Base-by-base conservation (phyloP, 2,113 vertebrate genomes). In the Nerophis ophidion region DNA sequence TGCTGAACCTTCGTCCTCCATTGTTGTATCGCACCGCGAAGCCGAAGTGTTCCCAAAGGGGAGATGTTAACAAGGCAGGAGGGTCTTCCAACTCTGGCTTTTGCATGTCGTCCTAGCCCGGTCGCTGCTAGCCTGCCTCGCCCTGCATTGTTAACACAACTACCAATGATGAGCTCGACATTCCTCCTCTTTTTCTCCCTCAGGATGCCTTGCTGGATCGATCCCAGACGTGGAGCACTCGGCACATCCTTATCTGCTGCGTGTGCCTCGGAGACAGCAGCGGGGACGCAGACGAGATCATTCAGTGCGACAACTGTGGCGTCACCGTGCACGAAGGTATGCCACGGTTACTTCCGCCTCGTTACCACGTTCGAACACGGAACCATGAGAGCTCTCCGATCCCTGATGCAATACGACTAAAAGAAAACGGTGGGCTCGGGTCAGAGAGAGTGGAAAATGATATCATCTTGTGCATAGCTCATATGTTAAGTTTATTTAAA, bases 321-420 rank as follows among this genome's bases (percentile, higher is more conserved):
- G 96, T 99, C 80, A 99, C 96, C 5, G 97, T 99, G 56, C 97
- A 99, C 26, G 97, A 99, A 95, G 97, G 97, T 99, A 92, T 90
- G 79, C 62, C 45, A 76, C 44, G 9, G 12, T 60, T 13, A 36
- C 12, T 40, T 56, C 16, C 4, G 38, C 10, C 38, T 55, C 1
- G 10, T 40, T 55, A 16, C 36, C 1, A 40, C 36, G 3, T 36
- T 40, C 8, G 40, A 11, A 11, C 5, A 40, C 11, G 9, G 16
- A 12, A 55, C 12, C 5, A 15, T 8, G 14, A 47, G 15, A 13
- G 46, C 46, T n/a, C 10, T 26, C 26, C 26, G 26, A 26, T 26
- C 38, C 8, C 8, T 40, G 40, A 10, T 44, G 12, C n/a, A 48
- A 16, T 48, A 48, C n/a, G 6, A 48, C 47, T 35, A 13, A 12